Conservation (phyloP, 2,113 vertebrate species). For the Pseudopipra pipra region DNA sequence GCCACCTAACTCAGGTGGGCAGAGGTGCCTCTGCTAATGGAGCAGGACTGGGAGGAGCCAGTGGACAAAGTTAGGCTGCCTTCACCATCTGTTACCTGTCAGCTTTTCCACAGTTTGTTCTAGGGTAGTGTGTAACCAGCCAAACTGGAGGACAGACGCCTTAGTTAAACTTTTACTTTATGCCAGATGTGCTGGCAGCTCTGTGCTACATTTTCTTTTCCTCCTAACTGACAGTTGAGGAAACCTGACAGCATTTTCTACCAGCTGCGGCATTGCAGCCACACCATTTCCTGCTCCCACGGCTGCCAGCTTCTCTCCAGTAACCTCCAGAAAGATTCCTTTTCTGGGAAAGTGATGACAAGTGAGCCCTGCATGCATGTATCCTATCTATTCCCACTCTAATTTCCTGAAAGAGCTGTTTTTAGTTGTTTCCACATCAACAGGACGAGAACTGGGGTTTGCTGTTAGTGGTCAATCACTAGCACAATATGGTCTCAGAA, state of each 20-base stretch:
- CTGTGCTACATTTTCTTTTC: conserved; percentile 17
- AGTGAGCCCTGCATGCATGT: background rate
- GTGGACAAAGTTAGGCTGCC: background rate
- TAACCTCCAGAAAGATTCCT: background rate
- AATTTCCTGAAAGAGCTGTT: background rate
- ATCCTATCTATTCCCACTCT: background rate
- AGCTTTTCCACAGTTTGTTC: conserved; percentile 24
- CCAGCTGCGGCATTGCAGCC: background rate
- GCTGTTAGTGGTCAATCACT: background rate
- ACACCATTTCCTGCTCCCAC: background rate
- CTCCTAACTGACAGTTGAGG: conserved; percentile 8
- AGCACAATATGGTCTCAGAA: background rate
- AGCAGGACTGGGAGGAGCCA: background rate
- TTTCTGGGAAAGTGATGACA: background rate
- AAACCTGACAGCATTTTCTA: conserved; percentile 44
- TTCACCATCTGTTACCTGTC: conserved; percentile 46
- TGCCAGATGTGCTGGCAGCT: conserved; percentile 47
- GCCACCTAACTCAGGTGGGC: background rate
- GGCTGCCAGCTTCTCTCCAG: conserved; percentile 17
- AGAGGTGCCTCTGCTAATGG: background rate
- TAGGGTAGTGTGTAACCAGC: background rate
- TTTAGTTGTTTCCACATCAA: background rate
- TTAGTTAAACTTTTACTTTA: conserved; percentile 31
- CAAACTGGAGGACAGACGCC: background rate
- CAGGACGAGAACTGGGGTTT: background rate